Base-by-base conservation (phyloP, 2,797 vertebrate genomes). In the Meriones psammophilus region DNA sequence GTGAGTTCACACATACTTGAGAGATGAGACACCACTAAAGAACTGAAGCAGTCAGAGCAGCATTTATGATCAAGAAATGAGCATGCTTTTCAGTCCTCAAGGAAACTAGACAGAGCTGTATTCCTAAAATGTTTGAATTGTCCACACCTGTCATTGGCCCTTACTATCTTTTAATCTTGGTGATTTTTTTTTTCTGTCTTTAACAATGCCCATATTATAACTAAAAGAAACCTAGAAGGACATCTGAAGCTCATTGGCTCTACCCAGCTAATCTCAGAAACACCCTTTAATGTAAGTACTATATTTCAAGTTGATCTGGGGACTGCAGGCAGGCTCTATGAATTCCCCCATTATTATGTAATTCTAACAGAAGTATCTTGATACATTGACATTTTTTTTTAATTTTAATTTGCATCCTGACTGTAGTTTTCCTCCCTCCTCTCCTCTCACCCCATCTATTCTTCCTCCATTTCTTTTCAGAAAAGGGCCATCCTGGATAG, bases 1-100 rank as follows among this genome's bases (percentile, higher is more conserved):
- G 74, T 71, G 60, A 95, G 10, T 89, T 95, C 54, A 86, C 12
- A 58, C 83, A 92, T 94, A 77, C 77, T 85, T 95, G 58, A 74
- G 50, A 76, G 86, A 95, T 90, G 66, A 88, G 81, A 71, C 90
- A 83, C 58, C 9, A 3, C 28, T 86, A 68, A 95, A 73, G 83
- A 92, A 92, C 33, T 78, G n/a, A 78, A 84, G 7, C 3, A 88
- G 6, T 46, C 66, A 86, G 39, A 54, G 39, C 17, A 94, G 39
- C 33, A 54, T 66, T 87, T 84, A 46, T 18, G 10, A 78, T 30
- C 66, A 89, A 69, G 50, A 84, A 83, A 74, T 17, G 42, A 54
- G 71, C 28, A 46, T n/a, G 10, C 24, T 79, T 86, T 94, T 88
- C 6, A 85, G 26, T 78, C 30, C 46, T 14, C 50, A 6, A 56